Evolutionary conservation across 2,797 vertebrate genomes (phyloP), one percentile per base, ranked within the genome.

Genomic region (Sphenodon punctatus): DNA sequence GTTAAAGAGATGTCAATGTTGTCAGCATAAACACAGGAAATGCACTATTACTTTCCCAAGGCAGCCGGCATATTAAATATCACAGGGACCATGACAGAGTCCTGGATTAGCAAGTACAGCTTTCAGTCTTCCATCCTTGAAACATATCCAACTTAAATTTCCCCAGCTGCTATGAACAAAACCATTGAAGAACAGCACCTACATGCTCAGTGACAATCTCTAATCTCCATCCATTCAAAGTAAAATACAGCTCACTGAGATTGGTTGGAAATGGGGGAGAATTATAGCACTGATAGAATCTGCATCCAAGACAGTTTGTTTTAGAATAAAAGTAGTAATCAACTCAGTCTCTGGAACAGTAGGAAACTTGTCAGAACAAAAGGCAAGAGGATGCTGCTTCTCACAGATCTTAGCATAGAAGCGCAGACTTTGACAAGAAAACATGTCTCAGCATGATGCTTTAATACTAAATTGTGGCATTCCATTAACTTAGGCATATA

Each of bases 1-100:
- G 19, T 81, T 91, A 83, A 88, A 88, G 41, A 87, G 39, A 45
- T 60, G 43, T 32, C 59, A 68, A 25, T 14, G n/a, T 69, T 89
- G 66, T 80, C 82, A 74, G 20, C 78, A 79, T 48, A 74, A 82
- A 86, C 56, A 34, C 34, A 46, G 36, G 27, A 68, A 73, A 60
- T 61, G 14, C 30, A 15, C 34, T 56, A 25, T 51, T 90, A 75
- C 51, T 91, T 70, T 59, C 76, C 6, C 46, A 86, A 81, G 68
- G 76, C 30, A 39, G 36, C 3, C 36, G 61, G 22, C 59, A 51
- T 71, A 70, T 55, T 78, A 74, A 69, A 58, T 5, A 25, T 53
- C 56, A 38, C 6, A 38, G 58, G 59, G 27, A 74, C 34, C 4
- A 30, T 9, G 80, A 76, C 0, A 90, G 84, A 88, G 20, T 67